These are phyloP conservation scores for Digitonthophagus gazella DNA, from an alignment of 2,888 invertebrate species.

Conservation along the genomic window DNA sequence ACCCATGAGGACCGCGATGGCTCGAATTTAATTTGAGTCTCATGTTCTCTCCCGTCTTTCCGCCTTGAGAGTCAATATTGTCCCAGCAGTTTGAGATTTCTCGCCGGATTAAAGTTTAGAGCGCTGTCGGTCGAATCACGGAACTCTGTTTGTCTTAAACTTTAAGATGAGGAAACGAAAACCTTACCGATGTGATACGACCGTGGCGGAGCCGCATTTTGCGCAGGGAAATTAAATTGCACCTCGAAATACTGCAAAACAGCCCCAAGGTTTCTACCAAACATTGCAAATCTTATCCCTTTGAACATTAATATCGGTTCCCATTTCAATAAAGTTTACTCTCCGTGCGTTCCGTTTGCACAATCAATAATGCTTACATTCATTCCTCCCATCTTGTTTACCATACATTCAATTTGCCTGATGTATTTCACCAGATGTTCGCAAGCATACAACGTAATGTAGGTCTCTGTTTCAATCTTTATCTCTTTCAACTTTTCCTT, in stretches of 20 bases:
- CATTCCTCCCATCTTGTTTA: conserved; percentile 27
- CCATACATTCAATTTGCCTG: conserved; percentile 27
- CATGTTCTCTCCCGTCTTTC: background rate
- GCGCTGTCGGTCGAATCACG: background rate
- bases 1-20: background rate
- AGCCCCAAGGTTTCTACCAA: background rate
- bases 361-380: conserved; percentile 25
- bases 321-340: background rate
- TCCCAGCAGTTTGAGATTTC: background rate
- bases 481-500: background rate
- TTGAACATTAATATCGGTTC: background rate
- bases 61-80: background rate
- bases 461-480: background rate
- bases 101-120: background rate
- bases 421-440: conserved; percentile 17
- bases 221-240: background rate
- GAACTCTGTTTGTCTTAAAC: background rate
- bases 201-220: background rate
- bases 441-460: conserved; percentile 5
- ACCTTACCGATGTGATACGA: background rate
- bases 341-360: conserved; percentile 18
- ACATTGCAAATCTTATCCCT: background rate
- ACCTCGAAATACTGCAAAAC: background rate
- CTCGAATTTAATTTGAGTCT: background rate
- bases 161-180: background rate